Base-by-base conservation (phyloP, 2,888 invertebrate species). In the Fragum sueziense region DNA sequence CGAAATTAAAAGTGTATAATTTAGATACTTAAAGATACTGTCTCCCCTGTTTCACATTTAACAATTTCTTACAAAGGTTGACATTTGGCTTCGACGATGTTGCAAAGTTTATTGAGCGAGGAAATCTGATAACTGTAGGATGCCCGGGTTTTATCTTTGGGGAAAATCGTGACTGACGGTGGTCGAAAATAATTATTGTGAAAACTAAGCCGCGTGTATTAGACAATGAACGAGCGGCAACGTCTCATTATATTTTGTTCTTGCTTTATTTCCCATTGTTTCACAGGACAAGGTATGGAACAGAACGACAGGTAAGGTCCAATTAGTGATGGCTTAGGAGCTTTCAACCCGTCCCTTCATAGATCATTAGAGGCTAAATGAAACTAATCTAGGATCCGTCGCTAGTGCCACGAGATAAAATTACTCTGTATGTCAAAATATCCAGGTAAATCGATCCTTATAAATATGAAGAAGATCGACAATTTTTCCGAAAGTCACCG, bases 111-210 rank as follows among this genome's bases (percentile, higher is more conserved):
- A 71, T 59, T 71, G 59, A 41, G 57, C 59, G 57, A n/a, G 34
- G 71, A 71, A 59, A 71, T 61, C 61, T 71, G 71, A 71, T 71
- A 71, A 41, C 37, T 37, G 7, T 20, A 25, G n/a, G 41, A 29
- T 25, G 65, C 65, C 37, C 71, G 74, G 80, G 70, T 76, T 47
- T 76, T 76, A 70, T 74, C 76, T 65, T 59, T 41, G 70, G 31
- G 61, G 59, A 51, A 52, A 65, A 67, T 80, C 80, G 76, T 80
- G 76, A 80, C 72, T 74, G 33, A 57, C 27, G 62, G 70, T 74
- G 70, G 74, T 80, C 70, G 25, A 33, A 67, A 59, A 76, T 80
- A 80, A 80, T 76, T 80, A 80, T 76, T 47, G 70, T 76, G 76
- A 80, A 76, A 80, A 70, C 34, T 37, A 74, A 69, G 61, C 65